Conservation (phyloP, 2,113 vertebrate genomes). For the Takifugu bimaculatus region DNA sequence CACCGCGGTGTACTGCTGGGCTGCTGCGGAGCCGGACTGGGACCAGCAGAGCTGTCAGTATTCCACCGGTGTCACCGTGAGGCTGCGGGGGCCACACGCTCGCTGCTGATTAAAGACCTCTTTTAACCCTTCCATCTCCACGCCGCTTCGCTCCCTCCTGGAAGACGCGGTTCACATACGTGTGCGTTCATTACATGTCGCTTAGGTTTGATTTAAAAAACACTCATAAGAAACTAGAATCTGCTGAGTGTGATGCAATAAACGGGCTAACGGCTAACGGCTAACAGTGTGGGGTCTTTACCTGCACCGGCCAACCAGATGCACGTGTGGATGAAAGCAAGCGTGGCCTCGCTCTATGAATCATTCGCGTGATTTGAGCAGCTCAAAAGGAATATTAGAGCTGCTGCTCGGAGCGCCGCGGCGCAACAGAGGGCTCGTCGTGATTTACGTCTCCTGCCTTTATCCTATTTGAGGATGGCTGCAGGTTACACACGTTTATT, state of each 20-base stretch:
- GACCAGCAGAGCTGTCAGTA: conserved; percentile 54
- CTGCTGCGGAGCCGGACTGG: no score
- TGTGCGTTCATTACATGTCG: no score
- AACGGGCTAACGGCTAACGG: no score
- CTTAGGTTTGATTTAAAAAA: no score
- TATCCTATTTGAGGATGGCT: conserved; percentile 27
- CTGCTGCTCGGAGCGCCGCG: not conserved
- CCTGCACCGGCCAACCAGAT: no score
- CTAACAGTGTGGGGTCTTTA: no score
- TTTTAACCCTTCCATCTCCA: conserved; percentile 35
- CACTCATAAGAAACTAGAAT: no score
- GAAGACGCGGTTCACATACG: no score
- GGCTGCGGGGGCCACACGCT: conserved; percentile 59
- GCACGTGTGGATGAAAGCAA: not conserved
- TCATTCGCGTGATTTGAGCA: conserved; percentile 1
- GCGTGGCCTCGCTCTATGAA: not conserved
- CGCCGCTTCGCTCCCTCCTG: not conserved
- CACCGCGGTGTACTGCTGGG: no score
- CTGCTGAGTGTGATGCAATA: no score
- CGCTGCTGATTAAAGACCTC: conserved; percentile 60
- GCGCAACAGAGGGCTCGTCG: not conserved
- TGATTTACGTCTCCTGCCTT: conserved; percentile 31
- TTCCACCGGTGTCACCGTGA: conserved; percentile 55
- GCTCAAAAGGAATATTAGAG: conserved; percentile 12
- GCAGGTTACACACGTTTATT: conserved; percentile 34